These are phyloP conservation scores for Formica exsecta DNA, from an alignment of 1,140 invertebrate species.

Conservation along the genomic window DNA sequence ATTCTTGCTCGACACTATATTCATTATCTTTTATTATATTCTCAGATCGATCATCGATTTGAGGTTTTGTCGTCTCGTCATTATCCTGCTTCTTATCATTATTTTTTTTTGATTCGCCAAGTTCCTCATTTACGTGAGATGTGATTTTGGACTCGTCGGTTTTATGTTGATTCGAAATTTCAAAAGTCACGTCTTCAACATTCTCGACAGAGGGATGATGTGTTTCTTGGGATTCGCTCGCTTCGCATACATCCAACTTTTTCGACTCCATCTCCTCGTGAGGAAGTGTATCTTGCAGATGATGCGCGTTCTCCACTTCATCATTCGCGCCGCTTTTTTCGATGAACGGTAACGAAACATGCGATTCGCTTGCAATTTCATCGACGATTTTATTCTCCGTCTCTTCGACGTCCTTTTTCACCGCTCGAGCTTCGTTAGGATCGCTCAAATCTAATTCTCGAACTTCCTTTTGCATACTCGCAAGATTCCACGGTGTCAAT, in stretches of 20 bases:
- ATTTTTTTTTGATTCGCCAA: neutral
- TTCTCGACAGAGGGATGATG: neutral
- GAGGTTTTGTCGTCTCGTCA: constrained; percentile 9
- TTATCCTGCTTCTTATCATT: neutral
- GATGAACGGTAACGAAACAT: neutral
- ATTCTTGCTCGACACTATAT: constrained; percentile 19
- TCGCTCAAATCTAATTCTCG: constrained; percentile 47
- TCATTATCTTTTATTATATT: neutral
- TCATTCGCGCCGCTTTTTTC: constrained; percentile 3
- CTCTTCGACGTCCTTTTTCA: neutral
- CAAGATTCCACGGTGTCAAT: constrained; percentile 66
- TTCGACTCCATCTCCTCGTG: neutral
- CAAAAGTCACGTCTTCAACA: neutral
- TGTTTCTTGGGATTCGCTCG: neutral
- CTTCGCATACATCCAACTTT: neutral
- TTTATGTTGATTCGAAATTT: neutral
- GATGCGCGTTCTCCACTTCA: neutral
- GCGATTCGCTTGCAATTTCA: neutral
- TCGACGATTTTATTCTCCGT: neutral
- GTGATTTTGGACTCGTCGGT: neutral
- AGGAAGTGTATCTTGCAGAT: neutral
- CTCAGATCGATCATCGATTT: neutral
- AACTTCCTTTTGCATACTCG: constrained; percentile 60
- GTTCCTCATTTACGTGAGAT: neutral
- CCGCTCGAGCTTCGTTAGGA: constrained; percentile 24